These are phyloP conservation scores for Diloba caeruleocephala DNA, from an alignment of 2,888 invertebrate species.

Conservation along the genomic window DNA sequence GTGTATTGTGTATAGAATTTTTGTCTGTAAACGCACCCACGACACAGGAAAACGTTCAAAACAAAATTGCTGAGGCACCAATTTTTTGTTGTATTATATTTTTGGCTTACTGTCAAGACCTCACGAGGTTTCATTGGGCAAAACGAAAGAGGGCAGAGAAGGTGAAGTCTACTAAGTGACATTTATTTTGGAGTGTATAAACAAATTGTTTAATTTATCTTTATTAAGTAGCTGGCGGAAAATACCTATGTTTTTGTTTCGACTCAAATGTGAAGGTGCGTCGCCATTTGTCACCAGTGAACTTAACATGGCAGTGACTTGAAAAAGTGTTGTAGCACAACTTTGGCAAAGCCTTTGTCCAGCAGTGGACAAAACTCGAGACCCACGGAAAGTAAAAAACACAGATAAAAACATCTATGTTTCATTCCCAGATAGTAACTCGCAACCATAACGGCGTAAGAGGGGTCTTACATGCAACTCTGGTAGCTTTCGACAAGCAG, in stretches of 20 bases:
- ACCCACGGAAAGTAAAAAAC: not conserved
- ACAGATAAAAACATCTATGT: slow-evolving; percentile 19
- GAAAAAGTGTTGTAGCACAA: no score
- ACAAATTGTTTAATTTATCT: slow-evolving; percentile 7
- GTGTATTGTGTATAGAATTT: no score
- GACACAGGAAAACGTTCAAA: no score
- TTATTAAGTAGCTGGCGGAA: not conserved
- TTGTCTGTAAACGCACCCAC: no score
- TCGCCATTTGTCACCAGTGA: no score
- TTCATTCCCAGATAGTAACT: slow-evolving; percentile 91
- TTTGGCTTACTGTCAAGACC: not conserved
- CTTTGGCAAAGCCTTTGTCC: no score
- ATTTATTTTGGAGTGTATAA: slow-evolving; percentile 8
- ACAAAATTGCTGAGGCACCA: no score
- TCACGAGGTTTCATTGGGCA: not conserved
- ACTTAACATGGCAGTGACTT: no score
- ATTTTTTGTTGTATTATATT: not conserved
- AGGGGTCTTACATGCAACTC: slow-evolving; percentile 93
- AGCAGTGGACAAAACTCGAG: not conserved
- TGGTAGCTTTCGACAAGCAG: slow-evolving; percentile 97
- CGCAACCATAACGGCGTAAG: slow-evolving; percentile 92
- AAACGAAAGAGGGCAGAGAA: not conserved
- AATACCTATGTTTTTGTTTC: no score
- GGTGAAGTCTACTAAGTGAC: slow-evolving; percentile 7
- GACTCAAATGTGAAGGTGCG: no score